These are phyloP conservation scores for Solea senegalensis DNA, from an alignment of 2,113 vertebrate species.

Conservation along the genomic window DNA sequence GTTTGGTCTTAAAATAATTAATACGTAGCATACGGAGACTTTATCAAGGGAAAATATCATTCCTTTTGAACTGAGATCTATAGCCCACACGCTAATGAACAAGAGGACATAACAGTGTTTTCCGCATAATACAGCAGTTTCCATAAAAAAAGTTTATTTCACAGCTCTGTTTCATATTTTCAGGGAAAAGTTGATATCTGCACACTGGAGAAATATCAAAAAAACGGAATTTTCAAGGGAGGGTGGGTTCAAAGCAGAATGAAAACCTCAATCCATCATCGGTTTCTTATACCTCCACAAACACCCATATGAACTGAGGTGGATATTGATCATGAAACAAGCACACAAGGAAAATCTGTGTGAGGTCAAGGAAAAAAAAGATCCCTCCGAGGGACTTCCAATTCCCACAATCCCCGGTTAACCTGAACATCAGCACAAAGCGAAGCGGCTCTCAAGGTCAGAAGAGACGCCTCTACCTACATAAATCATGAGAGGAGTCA, in stretches of 20 bases:
- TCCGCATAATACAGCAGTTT: neutral
- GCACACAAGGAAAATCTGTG: constrained; percentile 63
- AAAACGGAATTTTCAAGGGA: constrained; percentile 52
- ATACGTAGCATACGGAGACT: neutral
- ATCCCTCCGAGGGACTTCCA: constrained; percentile 62
- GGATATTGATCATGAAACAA: constrained; percentile 77
- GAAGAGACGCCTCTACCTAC: constrained; percentile 74
- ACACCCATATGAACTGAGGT: constrained; percentile 69
- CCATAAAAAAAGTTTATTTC: constrained; percentile 9
- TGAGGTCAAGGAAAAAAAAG: constrained; percentile 64
- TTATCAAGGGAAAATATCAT: constrained; percentile 8
- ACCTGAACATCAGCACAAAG: constrained; percentile 81
- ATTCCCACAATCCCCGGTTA: constrained; percentile 78
- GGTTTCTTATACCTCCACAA: constrained; percentile 47
- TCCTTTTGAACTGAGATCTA: neutral
- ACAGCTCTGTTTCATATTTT: constrained; percentile 26
- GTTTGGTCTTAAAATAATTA: constrained; percentile 23
- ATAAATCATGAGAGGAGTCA: constrained; percentile 82
- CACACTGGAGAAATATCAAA: constrained; percentile 50
- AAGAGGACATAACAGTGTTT: neutral
- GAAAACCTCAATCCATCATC: constrained; percentile 71
- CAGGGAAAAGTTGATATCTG: constrained; percentile 30
- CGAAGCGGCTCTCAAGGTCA: constrained; percentile 79
- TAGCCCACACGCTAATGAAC: neutral
- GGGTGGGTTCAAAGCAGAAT: constrained; percentile 69